Evolutionary conservation across 2,113 vertebrate genomes (phyloP), one percentile per base, ranked within the genome.

Genomic region (Salminus brasiliensis): DNA sequence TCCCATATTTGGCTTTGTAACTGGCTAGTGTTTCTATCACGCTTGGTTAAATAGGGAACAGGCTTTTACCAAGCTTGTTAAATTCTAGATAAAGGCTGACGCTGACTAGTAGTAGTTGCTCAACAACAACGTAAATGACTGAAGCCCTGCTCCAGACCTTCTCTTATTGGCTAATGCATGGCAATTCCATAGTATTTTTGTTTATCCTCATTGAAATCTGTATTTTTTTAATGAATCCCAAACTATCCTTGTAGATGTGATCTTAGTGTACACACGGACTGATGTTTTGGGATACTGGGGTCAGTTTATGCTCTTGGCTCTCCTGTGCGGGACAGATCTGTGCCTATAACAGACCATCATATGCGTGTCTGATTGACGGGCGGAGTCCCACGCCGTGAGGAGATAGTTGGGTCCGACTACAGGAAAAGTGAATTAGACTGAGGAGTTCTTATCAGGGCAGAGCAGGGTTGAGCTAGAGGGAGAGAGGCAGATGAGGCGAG

Each of bases 381-480:
- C 30, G 16, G 41, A 29, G 25, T 71, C 41, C 63, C 53, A 78
- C 62, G 70, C 63, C 18, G 74, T 72, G 70, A 82, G 59, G 27
- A 43, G 52, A 74, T 27, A 25, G 76, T 45, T 53, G 81, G 87
- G 88, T 88, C 71, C 41, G 77, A 72, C 68, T 70, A 57, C 76
- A 53, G 80, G 87, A 87, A 88, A 81, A 86, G 85, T 85, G 74
- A 80, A 85, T 86, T 74, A 70, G 30, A 79, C 63, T 13, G 59
- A 82, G 84, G 69, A 80, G 89, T 88, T 84, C 83, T 89, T 88
- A 88, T 84, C 72, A 72, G 81, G 72, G 60, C 76, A 62, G 45
- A 79, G 86, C 84, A 80, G 85, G 49, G 80, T 34, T 25, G 39
- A 39, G 66, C 7, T 34, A 75, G 82, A 81, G 70, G 78, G 62